These are phyloP conservation scores for Muscicapa striata DNA, from an alignment of 2,797 vertebrate genomes.

Conservation along the genomic window DNA sequence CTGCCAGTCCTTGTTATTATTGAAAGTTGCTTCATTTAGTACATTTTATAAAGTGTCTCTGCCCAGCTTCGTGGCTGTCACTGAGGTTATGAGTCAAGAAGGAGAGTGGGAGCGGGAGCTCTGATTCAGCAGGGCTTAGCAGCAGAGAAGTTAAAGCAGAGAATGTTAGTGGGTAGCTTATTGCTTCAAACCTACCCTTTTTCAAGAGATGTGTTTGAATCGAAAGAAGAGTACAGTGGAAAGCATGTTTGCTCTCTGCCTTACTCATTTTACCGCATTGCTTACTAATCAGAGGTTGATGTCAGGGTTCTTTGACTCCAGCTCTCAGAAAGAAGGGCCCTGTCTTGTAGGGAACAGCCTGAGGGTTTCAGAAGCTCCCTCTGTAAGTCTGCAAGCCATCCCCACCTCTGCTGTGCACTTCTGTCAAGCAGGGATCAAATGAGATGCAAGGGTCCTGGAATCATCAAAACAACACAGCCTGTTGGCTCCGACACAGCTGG, in stretches of 20 bases:
- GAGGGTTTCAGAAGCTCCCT: neutral
- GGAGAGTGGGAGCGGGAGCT: neutral
- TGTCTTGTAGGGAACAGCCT: neutral
- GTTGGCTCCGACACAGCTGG: conserved; percentile 44
- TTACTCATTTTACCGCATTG: neutral
- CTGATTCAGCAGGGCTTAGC: conserved; percentile 2
- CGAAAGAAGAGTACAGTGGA: neutral
- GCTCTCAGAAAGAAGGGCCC: neutral
- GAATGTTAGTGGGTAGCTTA: neutral
- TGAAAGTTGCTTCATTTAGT: conserved; percentile 58
- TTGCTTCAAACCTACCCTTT: neutral
- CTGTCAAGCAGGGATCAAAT: neutral
- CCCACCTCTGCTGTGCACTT: neutral
- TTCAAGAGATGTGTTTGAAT: neutral
- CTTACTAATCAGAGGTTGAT: neutral
- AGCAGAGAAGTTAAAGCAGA: neutral
- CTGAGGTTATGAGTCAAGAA: conserved; percentile 15
- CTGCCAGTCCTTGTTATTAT: conserved; percentile 56
- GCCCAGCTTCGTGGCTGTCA: conserved; percentile 6
- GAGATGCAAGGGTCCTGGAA: neutral
- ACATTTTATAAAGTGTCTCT: conserved; percentile 39
- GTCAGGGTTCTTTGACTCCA: neutral
- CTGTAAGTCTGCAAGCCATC: neutral
- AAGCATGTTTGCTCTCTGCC: neutral
- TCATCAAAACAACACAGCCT: conserved; percentile 24